These are phyloP conservation scores for Cyphomyrus discorhynchus DNA, from an alignment of 2,113 vertebrate genomes.

Conservation along the genomic window DNA sequence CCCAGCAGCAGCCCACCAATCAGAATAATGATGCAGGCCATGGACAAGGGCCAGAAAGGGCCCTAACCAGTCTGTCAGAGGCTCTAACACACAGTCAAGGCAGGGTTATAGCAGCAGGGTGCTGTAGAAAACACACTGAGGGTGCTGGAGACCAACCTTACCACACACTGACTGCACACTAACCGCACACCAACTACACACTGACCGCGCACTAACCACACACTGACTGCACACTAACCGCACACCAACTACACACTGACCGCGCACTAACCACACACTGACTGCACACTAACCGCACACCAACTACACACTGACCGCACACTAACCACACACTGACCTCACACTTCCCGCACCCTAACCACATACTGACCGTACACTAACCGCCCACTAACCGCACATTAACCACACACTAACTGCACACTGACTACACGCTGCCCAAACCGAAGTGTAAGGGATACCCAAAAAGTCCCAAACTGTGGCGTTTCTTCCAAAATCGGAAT, in stretches of 20 bases:
- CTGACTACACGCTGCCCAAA: not conserved
- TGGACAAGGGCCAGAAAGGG: not conserved
- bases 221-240: too few relatives aligned
- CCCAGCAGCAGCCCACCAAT: not conserved
- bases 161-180: too few relatives aligned
- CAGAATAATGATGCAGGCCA: not conserved
- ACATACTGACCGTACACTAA: too few relatives aligned
- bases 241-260: too few relatives aligned
- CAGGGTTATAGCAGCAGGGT: not conserved
- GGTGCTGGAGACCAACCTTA: not conserved
- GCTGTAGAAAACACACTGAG: not conserved
- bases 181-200: too few relatives aligned
- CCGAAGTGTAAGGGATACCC: not conserved
- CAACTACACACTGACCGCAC: not conserved
- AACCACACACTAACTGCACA: too few relatives aligned
- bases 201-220: too few relatives aligned
- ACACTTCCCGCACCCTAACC: not conserved
- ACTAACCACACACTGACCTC: too few relatives aligned
- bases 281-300: too few relatives aligned
- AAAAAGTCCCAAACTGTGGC: not conserved
- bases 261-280: too few relatives aligned
- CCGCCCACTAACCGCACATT: too few relatives aligned
- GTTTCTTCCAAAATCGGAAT: not conserved
- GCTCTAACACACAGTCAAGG: not conserved
- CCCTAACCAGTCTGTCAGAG: not conserved